Percentiles rank a stretch among this genome's conserved stretches.
These are phyloP conservation scores for Prionailurus bengalensis DNA, from an alignment of 2,113 vertebrate genomes.

Conservation along the genomic window DNA sequence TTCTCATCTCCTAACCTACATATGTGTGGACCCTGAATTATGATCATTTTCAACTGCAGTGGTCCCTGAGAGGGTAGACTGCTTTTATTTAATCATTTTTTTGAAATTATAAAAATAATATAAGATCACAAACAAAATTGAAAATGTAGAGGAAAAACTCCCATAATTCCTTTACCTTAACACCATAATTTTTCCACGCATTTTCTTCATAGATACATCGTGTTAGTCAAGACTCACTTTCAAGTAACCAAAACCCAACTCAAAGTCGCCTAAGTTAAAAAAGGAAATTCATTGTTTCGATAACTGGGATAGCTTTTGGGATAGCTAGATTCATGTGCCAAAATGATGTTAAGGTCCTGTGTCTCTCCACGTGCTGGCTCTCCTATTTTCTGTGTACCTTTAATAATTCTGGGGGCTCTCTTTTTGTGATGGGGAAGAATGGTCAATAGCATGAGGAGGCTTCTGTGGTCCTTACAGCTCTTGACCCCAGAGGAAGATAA, in stretches of 20 bases:
- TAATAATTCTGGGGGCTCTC: not conserved
- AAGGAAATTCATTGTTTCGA: not conserved
- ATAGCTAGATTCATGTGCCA: not conserved
- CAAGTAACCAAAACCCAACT: constrained; percentile 44
- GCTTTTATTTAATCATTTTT: not conserved
- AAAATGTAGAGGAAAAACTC: not conserved
- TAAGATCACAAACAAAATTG: not conserved
- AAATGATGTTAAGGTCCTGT: not conserved
- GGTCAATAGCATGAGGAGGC: not conserved
- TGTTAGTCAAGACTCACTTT: not conserved
- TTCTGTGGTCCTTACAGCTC: not conserved
- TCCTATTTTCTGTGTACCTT: not conserved
- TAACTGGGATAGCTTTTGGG: not conserved
- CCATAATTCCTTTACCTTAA: not conserved
- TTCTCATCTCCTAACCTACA: not conserved
- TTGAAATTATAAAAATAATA: constrained; percentile 17
- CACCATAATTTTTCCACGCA: not conserved
- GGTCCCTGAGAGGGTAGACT: not conserved
- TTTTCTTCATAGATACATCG: not conserved
- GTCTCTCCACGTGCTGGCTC: not conserved
- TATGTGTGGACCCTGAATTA: not conserved
- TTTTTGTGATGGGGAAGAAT: not conserved
- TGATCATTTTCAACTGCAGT: not conserved
- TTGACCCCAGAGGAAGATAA: not conserved
- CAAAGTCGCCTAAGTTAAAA: constrained; percentile 13